Evolutionary conservation across 2,113 vertebrate genomes (phyloP).

Genomic region (Protomyctophum bolini): DNA sequence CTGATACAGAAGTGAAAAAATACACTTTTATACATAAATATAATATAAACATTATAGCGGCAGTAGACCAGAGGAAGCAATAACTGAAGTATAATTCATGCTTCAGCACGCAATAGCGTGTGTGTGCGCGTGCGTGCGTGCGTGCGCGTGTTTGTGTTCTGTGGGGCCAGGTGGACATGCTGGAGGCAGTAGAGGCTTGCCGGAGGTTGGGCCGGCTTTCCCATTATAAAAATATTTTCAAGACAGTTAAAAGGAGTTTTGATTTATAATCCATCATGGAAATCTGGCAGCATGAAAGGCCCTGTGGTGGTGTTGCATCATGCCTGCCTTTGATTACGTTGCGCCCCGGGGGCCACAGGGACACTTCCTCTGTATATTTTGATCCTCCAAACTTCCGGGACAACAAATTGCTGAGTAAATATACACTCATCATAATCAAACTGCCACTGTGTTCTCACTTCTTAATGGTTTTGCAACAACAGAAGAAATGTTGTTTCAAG

Average conservation of each 20-base stretch:
- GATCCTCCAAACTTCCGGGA: conserved; percentile 14
- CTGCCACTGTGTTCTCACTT: conserved; percentile 1
- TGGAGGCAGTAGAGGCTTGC: too few relatives aligned
- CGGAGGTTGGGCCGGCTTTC: conserved; percentile 1
- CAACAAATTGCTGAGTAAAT: conserved; percentile 10
- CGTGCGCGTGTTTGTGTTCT: not conserved
- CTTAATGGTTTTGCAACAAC: conserved; percentile 21
- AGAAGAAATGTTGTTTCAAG: conserved; percentile 2
- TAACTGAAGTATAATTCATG: too few relatives aligned
- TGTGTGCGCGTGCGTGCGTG: not conserved
- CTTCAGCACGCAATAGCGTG: not conserved
- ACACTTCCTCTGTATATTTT: conserved; percentile 36
- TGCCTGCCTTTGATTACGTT: conserved; percentile 38
- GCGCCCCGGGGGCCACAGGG: conserved; percentile 20
- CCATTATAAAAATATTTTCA: conserved; percentile 37
- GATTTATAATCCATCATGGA: conserved; percentile 46
- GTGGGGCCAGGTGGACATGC: too few relatives aligned
- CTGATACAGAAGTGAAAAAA: too few relatives aligned
- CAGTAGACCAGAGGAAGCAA: too few relatives aligned
- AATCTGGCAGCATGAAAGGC: conserved; percentile 32
- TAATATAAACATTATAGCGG: too few relatives aligned
- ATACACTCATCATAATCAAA: conserved; percentile 18
- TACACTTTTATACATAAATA: too few relatives aligned
- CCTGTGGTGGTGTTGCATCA: conserved; percentile 40
- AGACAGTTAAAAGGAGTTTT: conserved; percentile 44